Evolutionary conservation across 2,113 vertebrate genomes (phyloP).

Genomic region (Nycticryphes semicollaris): DNA sequence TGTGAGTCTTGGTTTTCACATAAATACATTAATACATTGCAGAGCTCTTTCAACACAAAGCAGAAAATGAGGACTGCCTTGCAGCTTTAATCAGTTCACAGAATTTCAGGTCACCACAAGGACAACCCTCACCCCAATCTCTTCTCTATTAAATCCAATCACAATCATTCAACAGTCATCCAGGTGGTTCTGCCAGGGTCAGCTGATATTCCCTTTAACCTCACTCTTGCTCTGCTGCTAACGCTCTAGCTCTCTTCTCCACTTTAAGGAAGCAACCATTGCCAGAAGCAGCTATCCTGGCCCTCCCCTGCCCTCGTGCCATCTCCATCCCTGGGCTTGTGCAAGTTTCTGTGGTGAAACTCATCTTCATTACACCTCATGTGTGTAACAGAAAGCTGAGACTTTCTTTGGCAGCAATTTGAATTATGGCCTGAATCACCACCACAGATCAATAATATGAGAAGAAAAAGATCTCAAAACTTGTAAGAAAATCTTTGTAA

Average conservation of each 20-base stretch:
- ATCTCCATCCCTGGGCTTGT: neutral
- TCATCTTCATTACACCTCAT: neutral
- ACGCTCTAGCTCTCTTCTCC: neutral
- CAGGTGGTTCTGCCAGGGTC: neutral
- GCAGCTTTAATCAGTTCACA: neutral
- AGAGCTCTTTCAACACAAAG: neutral
- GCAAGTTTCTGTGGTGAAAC: neutral
- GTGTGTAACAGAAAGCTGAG: neutral
- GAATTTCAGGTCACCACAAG: neutral
- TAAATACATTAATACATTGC: rapidly evolving
- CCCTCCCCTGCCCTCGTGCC: neutral
- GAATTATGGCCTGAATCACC: neutral
- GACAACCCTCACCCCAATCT: neutral
- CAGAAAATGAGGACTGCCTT: neutral
- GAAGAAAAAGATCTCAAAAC: neutral
- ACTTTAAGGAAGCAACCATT: neutral
- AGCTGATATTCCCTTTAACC: neutral
- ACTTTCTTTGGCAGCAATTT: neutral
- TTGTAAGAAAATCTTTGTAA: neutral
- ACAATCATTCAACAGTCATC: neutral
- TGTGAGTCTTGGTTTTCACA: neutral
- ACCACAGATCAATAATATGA: neutral
- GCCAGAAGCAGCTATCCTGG: neutral
- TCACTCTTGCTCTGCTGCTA: neutral
- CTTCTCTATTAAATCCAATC: neutral